A percentile compares a stretch with the other conserved stretches of the same genome.
phyloP scores from a whole-genome alignment of 2,797 vertebrate species.

The Crocidura indochinensis region DNA sequence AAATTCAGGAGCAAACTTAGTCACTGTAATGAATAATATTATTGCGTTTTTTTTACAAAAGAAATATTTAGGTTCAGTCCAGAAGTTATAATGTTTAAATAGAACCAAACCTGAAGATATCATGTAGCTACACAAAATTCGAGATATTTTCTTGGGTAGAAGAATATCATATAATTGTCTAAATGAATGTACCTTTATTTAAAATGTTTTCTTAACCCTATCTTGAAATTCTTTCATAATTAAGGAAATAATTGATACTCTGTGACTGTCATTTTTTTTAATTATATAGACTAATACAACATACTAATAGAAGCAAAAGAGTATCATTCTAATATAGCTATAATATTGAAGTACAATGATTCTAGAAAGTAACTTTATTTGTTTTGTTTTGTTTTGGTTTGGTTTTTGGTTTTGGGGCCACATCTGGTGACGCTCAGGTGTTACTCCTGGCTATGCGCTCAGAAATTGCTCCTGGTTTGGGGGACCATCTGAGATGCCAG shows the following conservation, averaged over 20 bases:
- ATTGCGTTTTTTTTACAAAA: neutral
- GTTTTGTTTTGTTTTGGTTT: neutral
- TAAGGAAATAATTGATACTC: neutral
- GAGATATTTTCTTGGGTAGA: no score
- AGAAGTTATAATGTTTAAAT: slow-evolving; percentile 6
- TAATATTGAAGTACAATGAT: neutral
- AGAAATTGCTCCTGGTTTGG: no score
- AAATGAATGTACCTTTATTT: neutral
- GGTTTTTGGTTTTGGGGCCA: neutral
- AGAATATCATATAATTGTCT: neutral
- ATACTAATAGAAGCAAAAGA: neutral
- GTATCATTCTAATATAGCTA: neutral
- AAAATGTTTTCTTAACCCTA: slow-evolving; percentile 5
- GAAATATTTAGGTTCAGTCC: neutral
- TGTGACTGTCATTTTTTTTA: neutral
- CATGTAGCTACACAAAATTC: neutral
- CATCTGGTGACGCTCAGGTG: no score
- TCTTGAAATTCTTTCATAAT: neutral
- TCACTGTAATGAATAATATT: neutral
- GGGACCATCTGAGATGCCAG: no score
- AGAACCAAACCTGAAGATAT: neutral
- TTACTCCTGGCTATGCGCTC: no score
- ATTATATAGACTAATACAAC: slow-evolving; percentile 14
- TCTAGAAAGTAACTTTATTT: neutral
- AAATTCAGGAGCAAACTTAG: neutral